Percentiles rank a stretch among this genome's conserved stretches.
Conservation (phyloP, 2,888 invertebrate genomes). For the Agrochola litura region DNA sequence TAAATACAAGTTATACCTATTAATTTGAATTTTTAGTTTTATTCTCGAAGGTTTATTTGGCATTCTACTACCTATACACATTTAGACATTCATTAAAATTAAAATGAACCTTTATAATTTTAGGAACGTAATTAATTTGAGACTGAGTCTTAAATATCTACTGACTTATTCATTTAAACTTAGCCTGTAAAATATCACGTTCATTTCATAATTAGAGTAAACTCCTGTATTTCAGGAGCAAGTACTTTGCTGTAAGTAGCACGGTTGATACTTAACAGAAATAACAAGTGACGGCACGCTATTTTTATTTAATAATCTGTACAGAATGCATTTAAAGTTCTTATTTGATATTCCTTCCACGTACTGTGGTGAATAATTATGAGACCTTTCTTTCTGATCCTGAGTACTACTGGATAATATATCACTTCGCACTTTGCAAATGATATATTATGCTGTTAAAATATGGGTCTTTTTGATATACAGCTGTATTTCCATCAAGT, state of each 20-base stretch:
- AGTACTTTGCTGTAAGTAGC: constrained; percentile 35
- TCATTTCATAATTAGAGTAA: constrained; percentile 33
- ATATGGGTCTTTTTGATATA: constrained; percentile 37
- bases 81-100: not conserved
- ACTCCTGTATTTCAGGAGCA: constrained; percentile 22
- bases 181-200: constrained; percentile 32
- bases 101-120: constrained; percentile 2
- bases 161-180: not conserved
- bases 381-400: constrained; percentile 15
- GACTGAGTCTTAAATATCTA: not conserved
- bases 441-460: constrained; percentile 41
- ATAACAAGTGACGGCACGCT: constrained; percentile 49
- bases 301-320: constrained; percentile 47
- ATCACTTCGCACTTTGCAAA: constrained; percentile 35
- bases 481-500: constrained; percentile 31
- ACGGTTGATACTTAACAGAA: constrained; percentile 50
- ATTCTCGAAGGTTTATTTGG: not conserved
- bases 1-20: not conserved
- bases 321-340: constrained; percentile 37
- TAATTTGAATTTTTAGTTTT: not conserved
- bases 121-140: constrained; percentile 12
- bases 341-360: constrained; percentile 43
- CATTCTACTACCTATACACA: not conserved
- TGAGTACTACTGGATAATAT: constrained; percentile 15
- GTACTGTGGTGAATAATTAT: constrained; percentile 47